Evolutionary conservation across 2,888 invertebrate genomes (phyloP).

Genomic region (Linhomoeus sp.): DNA sequence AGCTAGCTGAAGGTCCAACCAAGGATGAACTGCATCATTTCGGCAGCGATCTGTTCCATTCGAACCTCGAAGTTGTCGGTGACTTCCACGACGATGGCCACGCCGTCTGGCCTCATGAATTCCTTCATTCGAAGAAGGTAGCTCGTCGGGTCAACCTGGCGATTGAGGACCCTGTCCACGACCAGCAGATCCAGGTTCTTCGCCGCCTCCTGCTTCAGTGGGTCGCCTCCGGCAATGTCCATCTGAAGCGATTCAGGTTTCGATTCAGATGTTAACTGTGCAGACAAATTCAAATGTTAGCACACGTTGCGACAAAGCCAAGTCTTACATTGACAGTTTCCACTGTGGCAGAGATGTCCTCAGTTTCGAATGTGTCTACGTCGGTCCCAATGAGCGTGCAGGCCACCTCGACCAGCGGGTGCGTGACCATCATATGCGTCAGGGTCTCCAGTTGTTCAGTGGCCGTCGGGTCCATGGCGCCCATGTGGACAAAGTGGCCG

Average conservation of each 20-base stretch:
- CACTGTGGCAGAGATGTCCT: not conserved
- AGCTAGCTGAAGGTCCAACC: not conserved
- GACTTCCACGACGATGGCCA: too few species aligned
- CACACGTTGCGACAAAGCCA: too few species aligned
- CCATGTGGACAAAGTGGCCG: too few species aligned
- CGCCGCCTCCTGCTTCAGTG: not conserved
- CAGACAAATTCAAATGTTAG: too few species aligned
- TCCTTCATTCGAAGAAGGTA: too few species aligned
- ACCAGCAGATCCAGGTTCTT: not conserved
- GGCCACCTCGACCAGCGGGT: constrained; percentile 21
- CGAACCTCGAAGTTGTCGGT: not conserved
- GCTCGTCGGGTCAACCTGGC: too few species aligned
- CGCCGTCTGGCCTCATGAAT: too few species aligned
- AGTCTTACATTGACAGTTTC: not conserved
- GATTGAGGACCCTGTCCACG: not conserved
- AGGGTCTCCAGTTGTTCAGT: constrained; percentile 18
- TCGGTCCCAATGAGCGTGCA: constrained; percentile 1
- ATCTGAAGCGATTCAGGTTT: too few species aligned
- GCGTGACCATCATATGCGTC: constrained; percentile 16
- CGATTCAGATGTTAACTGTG: too few species aligned
- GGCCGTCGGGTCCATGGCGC: constrained; percentile 15
- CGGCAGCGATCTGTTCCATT: too few species aligned
- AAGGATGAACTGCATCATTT: too few species aligned
- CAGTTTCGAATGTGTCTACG: not conserved
- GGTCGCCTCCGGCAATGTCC: not conserved